Evolutionary conservation across 2,113 vertebrate genomes (phyloP).

Genomic region (Oreochromis spilurus): DNA sequence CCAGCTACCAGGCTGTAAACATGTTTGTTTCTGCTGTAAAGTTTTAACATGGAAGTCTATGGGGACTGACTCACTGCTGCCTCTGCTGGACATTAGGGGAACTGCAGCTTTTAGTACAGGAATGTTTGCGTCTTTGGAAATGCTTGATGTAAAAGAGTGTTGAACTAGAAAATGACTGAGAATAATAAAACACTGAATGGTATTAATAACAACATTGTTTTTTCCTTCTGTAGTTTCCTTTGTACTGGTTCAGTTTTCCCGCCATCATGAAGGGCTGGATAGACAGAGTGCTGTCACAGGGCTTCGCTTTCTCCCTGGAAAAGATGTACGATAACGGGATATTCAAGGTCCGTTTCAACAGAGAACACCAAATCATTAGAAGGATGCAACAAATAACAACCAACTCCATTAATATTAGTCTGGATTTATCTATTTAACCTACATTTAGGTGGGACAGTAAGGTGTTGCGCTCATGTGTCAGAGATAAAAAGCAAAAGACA

Average conservation of each 20-base stretch:
- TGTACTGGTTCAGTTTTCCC: constrained; percentile 83
- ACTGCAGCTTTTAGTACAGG: background rate
- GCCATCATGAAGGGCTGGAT: constrained; percentile 86
- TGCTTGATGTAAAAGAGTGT: background rate
- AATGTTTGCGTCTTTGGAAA: accelerated
- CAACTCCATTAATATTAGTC: background rate
- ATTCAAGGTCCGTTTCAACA: constrained; percentile 70
- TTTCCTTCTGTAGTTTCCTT: constrained; percentile 71
- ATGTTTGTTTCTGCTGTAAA: background rate
- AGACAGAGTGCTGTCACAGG: constrained; percentile 73
- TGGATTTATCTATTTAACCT: background rate
- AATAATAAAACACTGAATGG: background rate
- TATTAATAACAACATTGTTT: background rate
- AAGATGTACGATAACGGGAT: constrained; percentile 74
- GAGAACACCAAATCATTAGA: background rate
- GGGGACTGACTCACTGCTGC: background rate
- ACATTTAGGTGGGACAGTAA: background rate
- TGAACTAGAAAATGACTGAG: background rate
- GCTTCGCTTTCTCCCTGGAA: constrained; percentile 74
- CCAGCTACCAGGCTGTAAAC: background rate
- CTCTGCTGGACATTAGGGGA: background rate
- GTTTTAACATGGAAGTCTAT: background rate
- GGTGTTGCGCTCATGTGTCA: background rate
- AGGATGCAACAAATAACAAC: background rate
- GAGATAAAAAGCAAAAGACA: background rate